Evolutionary conservation across 2,113 vertebrate species (phyloP).

Genomic region (Trachemys scripta): DNA sequence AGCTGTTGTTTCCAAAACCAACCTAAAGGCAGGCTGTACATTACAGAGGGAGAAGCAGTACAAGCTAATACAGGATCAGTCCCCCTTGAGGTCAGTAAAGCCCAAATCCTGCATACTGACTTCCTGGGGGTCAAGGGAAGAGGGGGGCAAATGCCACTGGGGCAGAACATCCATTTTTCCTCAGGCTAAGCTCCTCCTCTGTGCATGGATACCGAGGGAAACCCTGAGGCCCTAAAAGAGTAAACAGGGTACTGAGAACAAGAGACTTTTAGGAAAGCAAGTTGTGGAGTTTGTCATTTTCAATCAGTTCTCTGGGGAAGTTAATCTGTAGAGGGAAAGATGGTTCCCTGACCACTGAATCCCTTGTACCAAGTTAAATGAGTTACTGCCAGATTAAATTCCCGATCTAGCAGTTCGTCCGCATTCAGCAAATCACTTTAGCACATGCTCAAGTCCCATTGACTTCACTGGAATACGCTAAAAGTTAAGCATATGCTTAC

Average conservation of each 20-base stretch:
- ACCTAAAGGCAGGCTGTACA: background rate
- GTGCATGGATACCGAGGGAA: background rate
- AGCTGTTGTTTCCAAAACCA: background rate
- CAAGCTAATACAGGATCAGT: background rate
- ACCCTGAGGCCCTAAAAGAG: background rate
- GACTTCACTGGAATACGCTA: background rate
- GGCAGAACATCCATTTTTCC: background rate
- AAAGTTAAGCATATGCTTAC: background rate
- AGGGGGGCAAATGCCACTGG: background rate
- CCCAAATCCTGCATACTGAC: background rate
- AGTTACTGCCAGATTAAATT: background rate
- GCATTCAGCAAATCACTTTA: background rate
- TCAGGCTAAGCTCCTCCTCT: background rate
- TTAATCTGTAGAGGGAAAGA: background rate
- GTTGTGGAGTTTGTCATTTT: background rate
- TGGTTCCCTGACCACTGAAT: background rate
- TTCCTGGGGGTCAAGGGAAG: background rate
- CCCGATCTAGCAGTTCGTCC: slow-evolving; percentile 10
- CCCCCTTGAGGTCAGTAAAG: background rate
- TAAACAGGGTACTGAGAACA: background rate
- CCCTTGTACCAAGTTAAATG: background rate
- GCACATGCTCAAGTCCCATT: background rate
- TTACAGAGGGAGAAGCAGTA: background rate
- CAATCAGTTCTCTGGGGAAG: background rate
- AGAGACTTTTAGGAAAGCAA: background rate